Base-by-base conservation (phyloP, 2,888 invertebrate species). In the Meiosimyza decipiens region DNA sequence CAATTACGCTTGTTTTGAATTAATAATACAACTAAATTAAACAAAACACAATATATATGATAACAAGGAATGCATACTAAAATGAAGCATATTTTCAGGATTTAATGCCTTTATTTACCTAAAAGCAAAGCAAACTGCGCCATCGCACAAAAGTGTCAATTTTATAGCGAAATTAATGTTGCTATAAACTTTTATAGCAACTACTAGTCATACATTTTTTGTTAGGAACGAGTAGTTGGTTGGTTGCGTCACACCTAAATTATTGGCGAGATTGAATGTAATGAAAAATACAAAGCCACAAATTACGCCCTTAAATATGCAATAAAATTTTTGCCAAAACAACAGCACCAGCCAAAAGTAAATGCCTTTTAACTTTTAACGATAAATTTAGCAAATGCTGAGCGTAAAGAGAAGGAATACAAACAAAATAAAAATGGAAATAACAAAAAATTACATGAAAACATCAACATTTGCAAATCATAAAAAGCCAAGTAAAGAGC, bases 381-480 rank as follows among this genome's bases (percentile, higher is more conserved):
- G 40, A 40, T 40, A 40, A 40, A 40, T 40, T 40, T 9, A 40
- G 9, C 40, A 40, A 40, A 40, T 28, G 28, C 28, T 28, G 28
- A 2, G 28, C 2, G 28, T 28, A 3, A 28, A 28, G 28, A 28
- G 28, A 28, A 9, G 9, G 40, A 40, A 13, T 15, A 18, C 18
- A 51, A 12, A 64, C 28, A 51, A 15, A 64, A 64, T n/a, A 51
- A 64, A 22, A 64, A 22, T 15, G n/a, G 11, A 64, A 51, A 22
- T 28, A 51, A 64, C 50, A 51, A 64, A 50, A 64, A 64, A 64
- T 51, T 50, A 60, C 59, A 60, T 9, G 40, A 64, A 16, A 64
- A 74, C 28, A 74, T 74, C 79, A 82, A 82, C 81, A 82, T 82
- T 82, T 80, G 76, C 80, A 80, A 82, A 82, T 78, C 82, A 82